Evolutionary conservation across 2,113 vertebrate species (phyloP).

Genomic region (Serinus canaria): DNA sequence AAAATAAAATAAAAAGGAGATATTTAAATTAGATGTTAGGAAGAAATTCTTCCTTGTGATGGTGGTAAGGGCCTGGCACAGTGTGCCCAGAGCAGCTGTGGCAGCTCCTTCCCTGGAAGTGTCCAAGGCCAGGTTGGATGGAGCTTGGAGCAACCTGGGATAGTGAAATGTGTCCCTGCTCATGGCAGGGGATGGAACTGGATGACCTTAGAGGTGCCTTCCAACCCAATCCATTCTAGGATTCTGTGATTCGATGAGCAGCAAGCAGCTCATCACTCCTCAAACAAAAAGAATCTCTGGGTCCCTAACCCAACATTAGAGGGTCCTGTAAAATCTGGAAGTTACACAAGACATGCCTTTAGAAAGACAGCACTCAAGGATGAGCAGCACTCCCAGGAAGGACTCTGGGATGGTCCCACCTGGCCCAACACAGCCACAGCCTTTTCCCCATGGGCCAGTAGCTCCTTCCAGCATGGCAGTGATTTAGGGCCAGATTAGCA

Average conservation of each 20-base stretch:
- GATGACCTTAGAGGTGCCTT: neutral
- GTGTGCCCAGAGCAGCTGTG: neutral
- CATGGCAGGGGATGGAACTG: too few species aligned
- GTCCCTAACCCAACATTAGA: neutral
- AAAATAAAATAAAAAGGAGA: too few species aligned
- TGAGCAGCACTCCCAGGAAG: neutral
- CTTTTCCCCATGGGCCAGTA: neutral
- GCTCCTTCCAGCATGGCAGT: neutral
- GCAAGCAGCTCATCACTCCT: neutral
- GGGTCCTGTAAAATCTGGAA: neutral
- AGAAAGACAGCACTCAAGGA: neutral
- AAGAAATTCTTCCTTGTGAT: neutral
- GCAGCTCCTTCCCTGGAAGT: neutral
- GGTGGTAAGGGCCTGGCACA: neutral
- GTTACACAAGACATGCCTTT: neutral
- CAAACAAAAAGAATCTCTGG: neutral
- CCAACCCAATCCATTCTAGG: neutral
- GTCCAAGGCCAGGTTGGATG: rapidly evolving
- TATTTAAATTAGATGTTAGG: neutral
- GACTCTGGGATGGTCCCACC: neutral
- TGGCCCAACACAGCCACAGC: neutral
- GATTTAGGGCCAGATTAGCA: conserved; percentile 3
- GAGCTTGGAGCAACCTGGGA: neutral
- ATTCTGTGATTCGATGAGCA: neutral
- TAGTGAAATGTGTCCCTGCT: neutral